A percentile compares a stretch with the other conserved stretches of the same genome.
Conservation (phyloP, 2,113 vertebrate species). For the Siniperca knerii region DNA sequence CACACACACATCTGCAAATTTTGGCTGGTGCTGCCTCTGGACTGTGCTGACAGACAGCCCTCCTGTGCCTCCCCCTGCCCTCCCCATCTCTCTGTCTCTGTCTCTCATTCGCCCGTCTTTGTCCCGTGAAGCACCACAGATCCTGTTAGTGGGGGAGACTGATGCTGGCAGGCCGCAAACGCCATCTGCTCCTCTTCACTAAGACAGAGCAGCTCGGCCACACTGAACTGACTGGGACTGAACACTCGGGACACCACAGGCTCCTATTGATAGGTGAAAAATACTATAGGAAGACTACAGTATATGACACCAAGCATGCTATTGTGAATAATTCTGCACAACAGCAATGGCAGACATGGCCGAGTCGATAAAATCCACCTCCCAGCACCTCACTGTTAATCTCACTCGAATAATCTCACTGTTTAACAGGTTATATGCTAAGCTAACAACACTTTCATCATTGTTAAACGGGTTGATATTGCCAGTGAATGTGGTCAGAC, state of each 20-base stretch:
- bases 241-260: conserved; percentile 3
- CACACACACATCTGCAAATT: conserved; percentile 56
- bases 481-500: neutral
- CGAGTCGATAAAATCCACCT: neutral
- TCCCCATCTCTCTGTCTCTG: conserved; percentile 21
- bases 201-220: conserved; percentile 30
- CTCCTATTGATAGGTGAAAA: conserved; percentile 11
- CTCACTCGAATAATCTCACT: neutral
- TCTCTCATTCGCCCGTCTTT: conserved; percentile 52
- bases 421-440: neutral
- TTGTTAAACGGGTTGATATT: neutral
- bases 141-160: conserved; percentile 49
- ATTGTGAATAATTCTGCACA: neutral
- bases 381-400: neutral
- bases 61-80: conserved; percentile 13
- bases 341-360: neutral
- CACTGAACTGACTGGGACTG: conserved; percentile 10
- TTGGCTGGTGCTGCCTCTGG: conserved; percentile 48
- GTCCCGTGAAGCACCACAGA: conserved; percentile 55
- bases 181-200: conserved; percentile 72
- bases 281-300: neutral
- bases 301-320: neutral
- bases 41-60: conserved; percentile 28
- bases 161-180: conserved; percentile 61
- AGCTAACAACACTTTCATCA: neutral